These are phyloP conservation scores for Dastarcus helophoroides DNA, from an alignment of 2,888 invertebrate genomes.

Conservation along the genomic window DNA sequence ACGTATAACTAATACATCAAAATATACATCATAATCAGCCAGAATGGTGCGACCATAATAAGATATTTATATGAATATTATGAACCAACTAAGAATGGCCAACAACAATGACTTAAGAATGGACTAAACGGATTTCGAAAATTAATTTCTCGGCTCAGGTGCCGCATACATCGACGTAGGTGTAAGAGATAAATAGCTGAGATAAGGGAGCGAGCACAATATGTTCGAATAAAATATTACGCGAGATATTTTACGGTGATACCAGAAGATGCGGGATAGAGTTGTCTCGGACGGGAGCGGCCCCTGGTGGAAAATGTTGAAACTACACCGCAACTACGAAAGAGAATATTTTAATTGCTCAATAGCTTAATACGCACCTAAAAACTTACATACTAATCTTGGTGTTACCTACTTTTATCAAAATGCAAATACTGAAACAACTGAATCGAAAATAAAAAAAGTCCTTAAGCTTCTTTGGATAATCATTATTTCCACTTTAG, in stretches of 20 bases:
- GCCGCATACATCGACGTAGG: conserved; percentile 27
- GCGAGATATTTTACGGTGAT: conserved; percentile 22
- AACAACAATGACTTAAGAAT: conserved; percentile 27
- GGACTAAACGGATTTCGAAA: conserved; percentile 29
- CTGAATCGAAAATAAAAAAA: too few relatives aligned
- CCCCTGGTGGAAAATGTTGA: too few relatives aligned
- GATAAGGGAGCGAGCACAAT: conserved; percentile 22
- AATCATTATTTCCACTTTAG: too few relatives aligned
- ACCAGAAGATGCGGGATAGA: conserved; percentile 18
- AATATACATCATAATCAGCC: conserved; percentile 27
- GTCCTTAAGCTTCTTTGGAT: too few relatives aligned
- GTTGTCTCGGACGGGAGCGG: conserved; percentile 20
- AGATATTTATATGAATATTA: conserved; percentile 28
- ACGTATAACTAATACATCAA: conserved; percentile 11
- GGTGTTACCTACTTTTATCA: too few relatives aligned
- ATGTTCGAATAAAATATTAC: conserved; percentile 31
- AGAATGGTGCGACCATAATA: conserved; percentile 23
- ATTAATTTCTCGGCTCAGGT: conserved; percentile 30
- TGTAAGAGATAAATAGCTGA: conserved; percentile 23
- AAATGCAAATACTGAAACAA: too few relatives aligned
- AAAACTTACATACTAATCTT: too few relatives aligned
- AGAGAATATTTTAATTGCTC: too few relatives aligned
- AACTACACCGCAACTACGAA: too few relatives aligned
- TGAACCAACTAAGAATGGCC: conserved; percentile 23
- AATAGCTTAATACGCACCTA: too few relatives aligned